Evolutionary conservation across 1,140 invertebrate species (phyloP).

Genomic region (Neuroterus valhalla): DNA sequence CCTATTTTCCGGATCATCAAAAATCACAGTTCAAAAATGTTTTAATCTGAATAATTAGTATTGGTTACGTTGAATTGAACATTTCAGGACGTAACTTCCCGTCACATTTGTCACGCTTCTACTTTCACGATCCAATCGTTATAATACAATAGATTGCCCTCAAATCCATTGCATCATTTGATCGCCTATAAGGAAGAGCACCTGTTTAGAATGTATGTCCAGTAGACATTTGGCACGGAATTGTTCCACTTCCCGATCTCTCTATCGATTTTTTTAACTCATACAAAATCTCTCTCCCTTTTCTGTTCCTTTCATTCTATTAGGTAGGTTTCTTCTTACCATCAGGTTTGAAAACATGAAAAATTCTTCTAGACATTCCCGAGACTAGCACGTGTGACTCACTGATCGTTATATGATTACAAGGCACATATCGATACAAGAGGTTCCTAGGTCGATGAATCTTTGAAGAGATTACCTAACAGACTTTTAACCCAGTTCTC

Average conservation of each 20-base stretch:
- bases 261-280: not conserved
- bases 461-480: constrained; percentile 14
- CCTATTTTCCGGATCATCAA: constrained; percentile 20
- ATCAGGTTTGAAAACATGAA: not conserved
- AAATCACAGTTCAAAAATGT: not conserved
- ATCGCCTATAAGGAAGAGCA: constrained; percentile 49
- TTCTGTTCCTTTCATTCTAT: not conserved
- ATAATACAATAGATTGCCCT: constrained; percentile 53
- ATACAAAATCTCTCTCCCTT: not conserved
- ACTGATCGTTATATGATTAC: constrained; percentile 59
- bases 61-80: constrained; percentile 55
- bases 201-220: constrained; percentile 40
- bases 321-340: not conserved
- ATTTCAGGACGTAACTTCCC: constrained; percentile 62
- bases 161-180: constrained; percentile 49
- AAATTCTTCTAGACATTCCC: not conserved
- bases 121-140: constrained; percentile 70
- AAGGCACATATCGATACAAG: constrained; percentile 6
- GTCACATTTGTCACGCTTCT: constrained; percentile 66
- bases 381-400: constrained; percentile 44
- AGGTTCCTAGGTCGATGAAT: constrained; percentile 24
- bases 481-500: constrained; percentile 60
- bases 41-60: constrained; percentile 46
- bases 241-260: constrained; percentile 2
- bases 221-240: constrained; percentile 1